A percentile compares a stretch with the other conserved stretches of the same genome.
Conservation (phyloP, 2,888 invertebrate genomes). For the Spisula solida region DNA sequence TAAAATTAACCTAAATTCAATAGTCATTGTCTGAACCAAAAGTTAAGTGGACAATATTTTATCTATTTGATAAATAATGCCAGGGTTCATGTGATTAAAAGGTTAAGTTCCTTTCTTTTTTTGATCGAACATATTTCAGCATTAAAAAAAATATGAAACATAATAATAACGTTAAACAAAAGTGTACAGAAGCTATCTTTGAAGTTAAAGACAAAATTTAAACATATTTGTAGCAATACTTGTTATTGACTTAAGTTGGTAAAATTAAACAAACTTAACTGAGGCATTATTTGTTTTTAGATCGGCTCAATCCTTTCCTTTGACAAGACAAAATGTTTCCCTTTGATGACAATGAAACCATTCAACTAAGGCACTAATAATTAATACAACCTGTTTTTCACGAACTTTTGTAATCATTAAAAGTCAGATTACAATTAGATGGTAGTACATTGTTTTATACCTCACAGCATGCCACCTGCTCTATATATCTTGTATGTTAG, state of each 20-base stretch:
- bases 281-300: slow-evolving; percentile 1
- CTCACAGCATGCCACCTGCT: too few relatives aligned
- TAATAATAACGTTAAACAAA: too few relatives aligned
- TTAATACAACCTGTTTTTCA: background rate
- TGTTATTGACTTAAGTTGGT: background rate
- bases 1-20: too few relatives aligned
- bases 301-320: background rate
- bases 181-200: background rate
- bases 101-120: too few relatives aligned
- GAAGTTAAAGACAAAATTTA: slow-evolving; percentile 4
- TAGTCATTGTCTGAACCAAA: too few relatives aligned
- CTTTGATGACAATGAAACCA: background rate
- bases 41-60: too few relatives aligned
- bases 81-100: too few relatives aligned
- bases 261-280: slow-evolving; percentile 9
- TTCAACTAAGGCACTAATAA: slow-evolving; percentile 3
- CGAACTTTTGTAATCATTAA: background rate
- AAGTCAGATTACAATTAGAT: background rate
- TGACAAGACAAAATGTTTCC: background rate
- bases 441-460: background rate
- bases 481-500: too few relatives aligned
- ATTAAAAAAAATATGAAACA: too few relatives aligned
- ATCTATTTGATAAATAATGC: too few relatives aligned
- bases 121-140: too few relatives aligned
- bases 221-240: background rate